Base-by-base conservation (phyloP, 2,113 vertebrate species). In the Leuciscus idus region DNA sequence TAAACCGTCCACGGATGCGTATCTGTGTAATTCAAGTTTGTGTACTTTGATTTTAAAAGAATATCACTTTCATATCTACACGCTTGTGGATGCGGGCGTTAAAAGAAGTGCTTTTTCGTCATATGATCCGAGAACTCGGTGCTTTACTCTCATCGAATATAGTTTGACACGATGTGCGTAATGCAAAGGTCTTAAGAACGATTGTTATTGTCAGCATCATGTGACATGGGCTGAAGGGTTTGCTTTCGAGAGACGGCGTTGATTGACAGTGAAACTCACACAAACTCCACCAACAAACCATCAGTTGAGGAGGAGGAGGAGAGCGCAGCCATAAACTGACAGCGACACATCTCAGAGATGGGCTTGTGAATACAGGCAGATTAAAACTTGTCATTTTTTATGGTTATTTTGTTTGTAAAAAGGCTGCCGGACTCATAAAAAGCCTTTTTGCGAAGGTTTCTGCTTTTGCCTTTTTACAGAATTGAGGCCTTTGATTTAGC, bases 351-450 rank as follows among this genome's bases (percentile, higher is more conserved):
- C 61, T 85, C 68, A 68, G 50, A 81, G 73, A 78, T 82, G 76
- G 39, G 78, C 83, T 84, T n/a, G 77, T 87, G 83, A 88, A 83
- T 66, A 28, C 70, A 75, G 30, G 43, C 61, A 7, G 39, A 89
- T 89, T 85, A 82, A 88, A 85, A 73, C 66, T 30, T 79, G 73
- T 64, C 66, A 1, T 78, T 46, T 72, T 89, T 88, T 72, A 84
- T 57, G 52, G 78, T 82, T 84, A 88, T 83, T 81, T 82, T 85
- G 78, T 89, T 87, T 81, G 57, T 88, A 86, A 85, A 43, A 84
- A n/a, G 75, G 33, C 62, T 68, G 64, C 23, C 76, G 33, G 83
- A 75, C 59, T 86, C 48, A 30, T 89, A 87, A 76, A 88, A 84
- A 81, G 72, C 83, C 78, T 89, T 87, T 87, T 87, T 82, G 82